Evolutionary conservation across 2,113 vertebrate genomes (phyloP).

Genomic region (Melanostigma gelatinosum): DNA sequence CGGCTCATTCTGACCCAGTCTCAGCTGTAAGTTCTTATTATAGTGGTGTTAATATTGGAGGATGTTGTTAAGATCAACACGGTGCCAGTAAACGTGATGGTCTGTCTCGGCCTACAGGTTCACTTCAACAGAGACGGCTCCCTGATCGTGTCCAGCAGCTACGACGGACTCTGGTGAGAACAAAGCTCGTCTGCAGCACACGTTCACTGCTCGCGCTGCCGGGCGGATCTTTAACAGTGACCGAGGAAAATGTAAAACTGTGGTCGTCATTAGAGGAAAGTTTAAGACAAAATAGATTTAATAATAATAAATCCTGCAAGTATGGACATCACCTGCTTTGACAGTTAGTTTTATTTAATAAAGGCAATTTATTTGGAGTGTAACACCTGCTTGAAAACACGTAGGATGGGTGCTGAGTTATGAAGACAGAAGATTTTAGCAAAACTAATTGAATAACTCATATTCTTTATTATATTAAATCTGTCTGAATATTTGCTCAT

Average conservation of each 20-base stretch:
- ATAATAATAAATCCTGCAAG: too few relatives aligned
- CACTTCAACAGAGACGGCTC: conserved; percentile 99
- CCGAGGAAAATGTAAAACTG: too few relatives aligned
- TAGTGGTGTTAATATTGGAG: not conserved
- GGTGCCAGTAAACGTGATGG: not conserved
- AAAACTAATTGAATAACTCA: not conserved
- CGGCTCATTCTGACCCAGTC: conserved; percentile 96
- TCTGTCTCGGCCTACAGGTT: conserved; percentile 82
- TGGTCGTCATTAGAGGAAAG: too few relatives aligned
- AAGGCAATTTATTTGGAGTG: not conserved
- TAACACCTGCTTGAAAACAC: not conserved
- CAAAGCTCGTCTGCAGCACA: not conserved
- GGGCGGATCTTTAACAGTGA: too few relatives aligned
- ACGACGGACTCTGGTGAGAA: conserved; percentile 97
- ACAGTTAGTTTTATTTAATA: not conserved
- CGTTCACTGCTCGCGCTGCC: too few relatives aligned
- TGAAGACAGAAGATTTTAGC: not conserved
- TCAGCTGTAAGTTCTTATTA: conserved; percentile 89
- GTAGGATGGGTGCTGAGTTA: not conserved
- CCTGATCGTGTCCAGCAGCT: conserved; percentile 98
- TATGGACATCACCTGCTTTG: too few relatives aligned
- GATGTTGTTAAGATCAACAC: not conserved
- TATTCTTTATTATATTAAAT: not conserved
- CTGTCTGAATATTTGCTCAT: not conserved
- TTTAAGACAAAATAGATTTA: too few relatives aligned